Evolutionary conservation across 2,888 invertebrate species (phyloP).

Genomic region (Itoplectis maculator): DNA sequence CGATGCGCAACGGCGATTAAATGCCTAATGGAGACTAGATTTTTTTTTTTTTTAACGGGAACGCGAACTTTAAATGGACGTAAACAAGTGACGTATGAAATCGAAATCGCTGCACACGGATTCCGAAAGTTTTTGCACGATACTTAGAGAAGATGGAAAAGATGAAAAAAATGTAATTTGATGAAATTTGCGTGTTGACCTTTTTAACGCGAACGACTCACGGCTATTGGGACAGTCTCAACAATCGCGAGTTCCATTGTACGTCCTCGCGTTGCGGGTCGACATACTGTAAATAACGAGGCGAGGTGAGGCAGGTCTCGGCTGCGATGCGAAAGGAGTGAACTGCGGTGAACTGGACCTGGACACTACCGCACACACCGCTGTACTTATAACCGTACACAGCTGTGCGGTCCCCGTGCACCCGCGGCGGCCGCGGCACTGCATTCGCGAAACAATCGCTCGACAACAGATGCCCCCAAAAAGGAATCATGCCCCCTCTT

Average conservation of each 20-base stretch:
- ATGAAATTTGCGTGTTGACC: slow-evolving; percentile 41
- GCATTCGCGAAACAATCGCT: background rate
- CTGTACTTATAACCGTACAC: background rate
- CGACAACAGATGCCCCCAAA: background rate
- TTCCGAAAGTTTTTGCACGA: background rate
- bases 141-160: background rate
- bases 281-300: slow-evolving; percentile 59
- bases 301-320: slow-evolving; percentile 23
- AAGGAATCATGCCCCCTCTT: background rate
- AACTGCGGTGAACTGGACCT: slow-evolving; percentile 8
- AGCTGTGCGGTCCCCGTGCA: background rate
- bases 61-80: slow-evolving; percentile 6
- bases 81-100: slow-evolving; percentile 10
- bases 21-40: background rate
- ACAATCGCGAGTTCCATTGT: slow-evolving; percentile 46
- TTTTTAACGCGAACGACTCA: slow-evolving; percentile 52
- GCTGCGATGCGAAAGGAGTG: slow-evolving; percentile 5
- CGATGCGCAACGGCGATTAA: background rate
- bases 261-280: slow-evolving; percentile 19
- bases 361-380: too few species aligned
- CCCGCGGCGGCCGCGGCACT: slow-evolving; percentile 6
- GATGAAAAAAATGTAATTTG: background rate
- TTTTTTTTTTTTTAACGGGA: background rate
- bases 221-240: slow-evolving; percentile 50
- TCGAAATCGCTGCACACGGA: background rate